Evolutionary conservation across 2,797 vertebrate genomes (phyloP), one percentile per base, ranked within the genome.

Genomic region (Pelodytes ibericus): DNA sequence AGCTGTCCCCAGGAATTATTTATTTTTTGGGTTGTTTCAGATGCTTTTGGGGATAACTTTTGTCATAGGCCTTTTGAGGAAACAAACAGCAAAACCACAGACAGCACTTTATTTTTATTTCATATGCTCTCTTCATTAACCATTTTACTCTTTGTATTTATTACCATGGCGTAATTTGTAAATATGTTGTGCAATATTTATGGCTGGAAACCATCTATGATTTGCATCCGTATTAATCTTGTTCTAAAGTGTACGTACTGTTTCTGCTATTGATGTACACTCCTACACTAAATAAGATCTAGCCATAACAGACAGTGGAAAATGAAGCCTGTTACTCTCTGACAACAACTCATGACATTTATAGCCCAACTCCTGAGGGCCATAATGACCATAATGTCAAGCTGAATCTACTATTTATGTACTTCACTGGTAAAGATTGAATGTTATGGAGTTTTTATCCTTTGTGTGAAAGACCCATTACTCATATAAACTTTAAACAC

Each of bases 321-420:
- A 87, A 84, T 51, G 81, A 80, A 84, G 36, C 31, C 30, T 86
- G 88, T 87, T 84, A 77, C 74, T 82, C 26, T 80, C 82, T 81
- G 76, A 86, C 84, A 89, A 80, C 75, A 81, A 56, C 74, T 83
- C 62, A 51, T 87, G 86, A 85, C 84, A 85, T 89, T 89, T 88
- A 88, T 84, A 88, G 78, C 31, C 41, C 64, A 87, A 71, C n/a
- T 87, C 81, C 81, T 83, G 76, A 85, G 84, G 81, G 78, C 57
- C 47, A 5, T 84, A 87, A 87, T 88, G 86, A 86, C 86, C 83
- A 89, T 80, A 82, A 86, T 83, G 85, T 88, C 87, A 89, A 67
- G 26, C 29, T 83, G 83, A 84, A 86, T 85, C 81, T 80, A 60
- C 83, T 84, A 83, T 87, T 90, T 85, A 88, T 89, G 83, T 83